phyloP scores from a whole-genome alignment of 2,113 vertebrate genomes.

The Colossoma macropomum region DNA sequence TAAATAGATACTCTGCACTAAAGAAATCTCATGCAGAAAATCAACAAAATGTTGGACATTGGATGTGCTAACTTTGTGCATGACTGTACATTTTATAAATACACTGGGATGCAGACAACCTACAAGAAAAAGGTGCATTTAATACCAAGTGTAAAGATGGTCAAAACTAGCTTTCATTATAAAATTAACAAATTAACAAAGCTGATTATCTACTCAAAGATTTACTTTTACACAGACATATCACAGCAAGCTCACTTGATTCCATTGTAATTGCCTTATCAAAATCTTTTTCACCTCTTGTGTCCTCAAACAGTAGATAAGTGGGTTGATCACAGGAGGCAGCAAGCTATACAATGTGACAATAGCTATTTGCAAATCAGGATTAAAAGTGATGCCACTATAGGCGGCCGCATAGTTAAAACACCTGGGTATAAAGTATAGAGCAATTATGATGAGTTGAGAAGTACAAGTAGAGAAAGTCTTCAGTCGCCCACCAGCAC shows the following conservation, averaged over 20 bases:
- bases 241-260: constrained; percentile 34
- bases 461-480: constrained; percentile 70
- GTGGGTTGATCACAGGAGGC: constrained; percentile 71
- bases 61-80: too few species aligned
- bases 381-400: constrained; percentile 59
- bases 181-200: too few species aligned
- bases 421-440: constrained; percentile 68
- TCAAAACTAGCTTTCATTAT: too few species aligned
- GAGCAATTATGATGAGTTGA: constrained; percentile 68
- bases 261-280: constrained; percentile 42
- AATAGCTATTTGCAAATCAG: constrained; percentile 60
- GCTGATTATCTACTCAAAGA: too few species aligned
- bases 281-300: constrained; percentile 69
- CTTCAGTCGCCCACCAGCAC: constrained; percentile 54
- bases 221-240: background rate
- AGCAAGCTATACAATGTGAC: constrained; percentile 68
- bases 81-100: too few species aligned
- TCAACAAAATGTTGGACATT: too few species aligned
- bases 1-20: too few species aligned
- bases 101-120: too few species aligned
- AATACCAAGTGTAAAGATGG: too few species aligned
- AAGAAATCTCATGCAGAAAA: too few species aligned
- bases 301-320: constrained; percentile 70
- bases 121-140: too few species aligned
- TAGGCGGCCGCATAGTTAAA: constrained; percentile 67